Base-by-base conservation (phyloP, 2,797 vertebrate species). In the Paratrypauchen microcephalus region DNA sequence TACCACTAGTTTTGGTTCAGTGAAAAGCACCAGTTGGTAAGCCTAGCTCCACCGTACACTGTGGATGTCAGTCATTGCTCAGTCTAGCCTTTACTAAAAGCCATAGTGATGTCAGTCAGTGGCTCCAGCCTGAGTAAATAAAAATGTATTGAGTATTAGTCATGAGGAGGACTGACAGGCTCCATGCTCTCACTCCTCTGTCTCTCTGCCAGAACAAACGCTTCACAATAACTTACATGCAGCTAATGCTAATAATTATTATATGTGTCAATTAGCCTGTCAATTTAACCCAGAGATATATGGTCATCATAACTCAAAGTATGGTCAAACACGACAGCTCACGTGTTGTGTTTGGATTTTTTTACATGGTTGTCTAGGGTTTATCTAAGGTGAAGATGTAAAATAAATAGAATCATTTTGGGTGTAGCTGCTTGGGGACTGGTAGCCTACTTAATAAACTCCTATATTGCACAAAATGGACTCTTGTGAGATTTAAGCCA, bases 71-170 rank as follows among this genome's bases (percentile, higher is more conserved):
- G 18, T 4, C 26, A 2, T 48, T 26, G 21, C 21, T 71, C 69
- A 63, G 24, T 36, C 78, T 73, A 73, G 82, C 83, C 28, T 28
- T 28, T 87, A 91, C 88, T 81, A 76, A 77, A 58, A 77, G 66
- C 68, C 75, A 87, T 71, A 64, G 71, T 47, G 72, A 67, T 83
- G 86, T 84, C 79, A 75, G 74, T 87, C 83, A 68, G 73, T 73
- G 59, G 32, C 45, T 61, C 45, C 59, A 69, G 76, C 74, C 79
- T 72, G 81, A 5, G 54, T 56, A 26, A 24, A 58, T 26, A 8
- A 23, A 23, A 76, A 57, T 75, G 52, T 11, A 32, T 60, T 32
- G n/a, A 19, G 4, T 19, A 60, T 60, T 60, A 60, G 28, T 60
- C 30, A 36, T 11, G 2, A 23, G 12, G 18, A n/a, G 11, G 4